These are phyloP conservation scores for Trogon melanurus DNA, from an alignment of 2,113 vertebrate genomes.

Conservation along the genomic window DNA sequence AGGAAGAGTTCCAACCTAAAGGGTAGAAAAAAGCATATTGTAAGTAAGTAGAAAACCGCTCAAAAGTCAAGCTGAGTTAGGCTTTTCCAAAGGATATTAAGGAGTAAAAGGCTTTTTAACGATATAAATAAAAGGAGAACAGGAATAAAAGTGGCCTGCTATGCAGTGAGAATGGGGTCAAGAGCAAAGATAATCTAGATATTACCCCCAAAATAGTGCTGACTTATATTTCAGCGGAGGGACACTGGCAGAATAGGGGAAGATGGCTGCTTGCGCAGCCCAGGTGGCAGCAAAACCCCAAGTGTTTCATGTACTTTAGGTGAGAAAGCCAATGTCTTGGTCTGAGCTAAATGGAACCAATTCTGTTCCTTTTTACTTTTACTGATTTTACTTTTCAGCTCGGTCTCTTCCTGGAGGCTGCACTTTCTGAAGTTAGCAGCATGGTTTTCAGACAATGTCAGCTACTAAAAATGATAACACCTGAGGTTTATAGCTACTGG, in stretches of 20 bases:
- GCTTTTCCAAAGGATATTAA: background rate
- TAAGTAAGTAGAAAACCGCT: background rate
- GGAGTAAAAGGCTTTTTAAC: background rate
- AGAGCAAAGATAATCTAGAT: background rate
- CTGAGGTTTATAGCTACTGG: too few species aligned
- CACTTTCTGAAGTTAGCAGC: too few species aligned
- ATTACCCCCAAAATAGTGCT: background rate
- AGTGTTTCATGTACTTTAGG: background rate
- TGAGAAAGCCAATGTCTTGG: background rate
- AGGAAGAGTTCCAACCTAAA: background rate
- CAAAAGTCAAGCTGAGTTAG: background rate
- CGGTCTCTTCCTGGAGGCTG: too few species aligned
- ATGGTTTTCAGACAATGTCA: too few species aligned
- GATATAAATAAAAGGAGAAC: background rate
- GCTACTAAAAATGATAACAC: too few species aligned
- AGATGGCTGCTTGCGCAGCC: background rate
- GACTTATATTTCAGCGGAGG: background rate
- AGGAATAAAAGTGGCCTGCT: background rate
- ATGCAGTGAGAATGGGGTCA: background rate
- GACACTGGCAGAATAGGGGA: background rate
- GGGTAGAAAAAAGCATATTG: background rate
- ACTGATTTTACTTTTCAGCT: too few species aligned
- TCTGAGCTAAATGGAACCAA: too few species aligned
- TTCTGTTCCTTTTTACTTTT: too few species aligned
- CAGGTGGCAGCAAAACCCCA: background rate